phyloP scores from a whole-genome alignment of 2,113 vertebrate genomes.

The Parus major region DNA sequence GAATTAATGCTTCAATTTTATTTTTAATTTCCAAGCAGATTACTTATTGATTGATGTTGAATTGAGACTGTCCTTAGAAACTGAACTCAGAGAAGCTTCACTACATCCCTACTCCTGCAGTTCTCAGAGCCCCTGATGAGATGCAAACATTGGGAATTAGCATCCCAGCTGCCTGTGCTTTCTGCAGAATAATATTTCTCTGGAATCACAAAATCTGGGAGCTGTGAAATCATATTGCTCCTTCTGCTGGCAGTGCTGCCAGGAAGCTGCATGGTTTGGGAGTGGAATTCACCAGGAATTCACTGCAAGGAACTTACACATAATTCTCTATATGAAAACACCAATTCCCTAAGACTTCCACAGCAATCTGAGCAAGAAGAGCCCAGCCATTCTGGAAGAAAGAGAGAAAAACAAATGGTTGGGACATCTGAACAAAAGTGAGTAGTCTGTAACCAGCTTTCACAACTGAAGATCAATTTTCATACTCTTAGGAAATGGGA shows the following conservation, averaged over 20 bases:
- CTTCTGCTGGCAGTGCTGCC: background rate
- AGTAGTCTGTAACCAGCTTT: background rate
- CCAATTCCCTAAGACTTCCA: background rate
- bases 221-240: background rate
- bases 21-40: background rate
- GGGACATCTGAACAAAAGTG: background rate
- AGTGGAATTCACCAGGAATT: background rate
- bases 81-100: background rate
- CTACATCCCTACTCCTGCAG: rapidly evolving
- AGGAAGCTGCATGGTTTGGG: background rate
- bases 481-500: background rate
- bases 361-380: background rate
- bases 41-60: background rate
- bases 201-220: background rate
- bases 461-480: background rate
- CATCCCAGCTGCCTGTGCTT: background rate
- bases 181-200: background rate
- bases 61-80: background rate
- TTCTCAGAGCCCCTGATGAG: background rate
- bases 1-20: background rate
- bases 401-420: background rate
- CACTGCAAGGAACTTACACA: background rate
- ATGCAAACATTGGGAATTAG: background rate
- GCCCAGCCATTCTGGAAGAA: background rate
- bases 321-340: background rate